Percentiles rank a stretch among this genome's conserved stretches.
Evolutionary conservation across 2,888 invertebrate species (phyloP).

Genomic region (Aphrophora alni): DNA sequence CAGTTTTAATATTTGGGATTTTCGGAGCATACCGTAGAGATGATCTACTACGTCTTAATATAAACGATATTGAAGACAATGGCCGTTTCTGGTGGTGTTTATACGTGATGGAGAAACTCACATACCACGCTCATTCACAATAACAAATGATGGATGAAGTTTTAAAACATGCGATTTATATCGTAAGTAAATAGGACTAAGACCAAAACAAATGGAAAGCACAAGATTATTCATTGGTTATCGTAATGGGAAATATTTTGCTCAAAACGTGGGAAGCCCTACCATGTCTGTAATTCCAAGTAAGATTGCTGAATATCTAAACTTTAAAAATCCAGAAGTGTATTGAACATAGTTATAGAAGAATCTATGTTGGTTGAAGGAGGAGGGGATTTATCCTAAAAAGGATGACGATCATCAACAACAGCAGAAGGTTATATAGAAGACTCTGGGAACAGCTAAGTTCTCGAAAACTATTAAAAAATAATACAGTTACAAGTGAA

Average conservation of each 20-base stretch:
- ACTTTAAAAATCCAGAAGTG: conserved; percentile 9
- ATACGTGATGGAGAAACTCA: background rate
- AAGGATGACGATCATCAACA: background rate
- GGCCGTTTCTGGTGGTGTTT: background rate
- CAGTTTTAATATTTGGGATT: background rate
- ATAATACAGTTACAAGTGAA: no score
- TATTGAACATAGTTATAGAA: background rate
- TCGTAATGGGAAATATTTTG: background rate
- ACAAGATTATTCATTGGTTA: conserved; percentile 6
- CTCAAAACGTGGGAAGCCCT: background rate
- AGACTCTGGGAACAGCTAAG: no score
- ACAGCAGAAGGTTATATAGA: no score
- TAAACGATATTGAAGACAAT: background rate
- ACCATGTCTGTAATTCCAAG: background rate
- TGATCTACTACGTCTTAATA: background rate
- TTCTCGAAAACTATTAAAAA: no score
- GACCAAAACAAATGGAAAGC: conserved; percentile 3
- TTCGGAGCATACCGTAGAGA: background rate
- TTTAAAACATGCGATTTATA: conserved; percentile 15
- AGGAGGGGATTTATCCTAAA: background rate
- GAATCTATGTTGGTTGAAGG: background rate
- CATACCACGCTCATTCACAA: conserved; percentile 3
- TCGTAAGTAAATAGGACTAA: conserved; percentile 2
- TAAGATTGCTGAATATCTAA: conserved; percentile 12
- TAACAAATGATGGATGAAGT: conserved; percentile 12